Conservation (phyloP, 2,113 vertebrate species). For the Microcebus ravelobensis region DNA sequence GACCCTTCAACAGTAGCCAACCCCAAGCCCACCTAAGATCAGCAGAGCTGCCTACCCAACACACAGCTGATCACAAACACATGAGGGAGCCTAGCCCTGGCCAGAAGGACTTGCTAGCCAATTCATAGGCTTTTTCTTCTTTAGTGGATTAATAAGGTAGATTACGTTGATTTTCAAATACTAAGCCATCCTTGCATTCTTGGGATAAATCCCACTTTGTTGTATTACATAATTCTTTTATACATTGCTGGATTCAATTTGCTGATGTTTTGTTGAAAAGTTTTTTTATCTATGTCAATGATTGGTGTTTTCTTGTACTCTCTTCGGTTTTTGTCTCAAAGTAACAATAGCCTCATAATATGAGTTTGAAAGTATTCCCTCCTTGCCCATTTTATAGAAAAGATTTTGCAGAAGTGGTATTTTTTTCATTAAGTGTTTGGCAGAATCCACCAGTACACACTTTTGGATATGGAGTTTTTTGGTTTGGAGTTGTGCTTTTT, state of each 20-base stretch:
- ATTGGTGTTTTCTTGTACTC: neutral
- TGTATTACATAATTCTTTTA: neutral
- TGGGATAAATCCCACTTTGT: neutral
- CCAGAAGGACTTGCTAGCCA: neutral
- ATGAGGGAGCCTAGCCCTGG: neutral
- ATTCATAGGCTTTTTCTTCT: neutral
- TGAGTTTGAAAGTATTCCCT: neutral
- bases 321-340: neutral
- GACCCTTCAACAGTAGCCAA: neutral
- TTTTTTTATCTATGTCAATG: neutral
- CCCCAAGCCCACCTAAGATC: neutral
- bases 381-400: neutral
- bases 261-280: neutral
- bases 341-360: neutral
- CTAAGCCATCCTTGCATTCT: neutral
- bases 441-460: neutral
- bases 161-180: neutral
- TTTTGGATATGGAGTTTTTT: neutral
- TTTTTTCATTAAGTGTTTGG: neutral
- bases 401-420: neutral
- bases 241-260: neutral
- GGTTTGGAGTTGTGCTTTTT: neutral
- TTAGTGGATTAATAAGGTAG: neutral
- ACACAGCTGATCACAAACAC: neutral
- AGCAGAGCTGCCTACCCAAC: neutral